A percentile compares a stretch with the other conserved stretches of the same genome.
These are phyloP conservation scores for Plebejus anna DNA, from an alignment of 2,888 invertebrate genomes.

Conservation along the genomic window DNA sequence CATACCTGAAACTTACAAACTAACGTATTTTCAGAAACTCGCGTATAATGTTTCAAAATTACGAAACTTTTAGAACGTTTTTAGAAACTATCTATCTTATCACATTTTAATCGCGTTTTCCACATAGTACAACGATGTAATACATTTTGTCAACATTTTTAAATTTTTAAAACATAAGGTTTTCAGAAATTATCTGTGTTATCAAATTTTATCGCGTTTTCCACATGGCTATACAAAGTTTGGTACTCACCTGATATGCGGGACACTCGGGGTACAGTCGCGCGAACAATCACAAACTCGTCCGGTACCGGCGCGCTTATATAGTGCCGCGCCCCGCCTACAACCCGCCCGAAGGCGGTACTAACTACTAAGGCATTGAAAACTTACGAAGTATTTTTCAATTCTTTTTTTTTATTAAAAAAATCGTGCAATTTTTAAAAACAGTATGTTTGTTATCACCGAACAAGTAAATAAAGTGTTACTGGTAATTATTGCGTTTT, in stretches of 20 bases:
- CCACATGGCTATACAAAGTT: constrained; percentile 1
- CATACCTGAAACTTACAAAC: too few relatives aligned
- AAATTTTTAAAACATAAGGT: too few relatives aligned
- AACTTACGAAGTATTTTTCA: constrained; percentile 45
- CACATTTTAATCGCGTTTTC: constrained; percentile 14
- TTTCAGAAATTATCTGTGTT: too few relatives aligned
- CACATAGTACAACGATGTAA: constrained; percentile 40
- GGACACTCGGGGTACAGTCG: constrained; percentile 51
- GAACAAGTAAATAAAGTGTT: neutral
- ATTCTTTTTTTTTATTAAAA: constrained; percentile 32
- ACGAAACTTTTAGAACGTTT: neutral
- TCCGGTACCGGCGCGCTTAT: constrained; percentile 64
- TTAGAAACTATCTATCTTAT: neutral
- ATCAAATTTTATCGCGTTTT: constrained; percentile 31
- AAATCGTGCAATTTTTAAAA: too few relatives aligned
- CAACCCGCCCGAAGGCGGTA: constrained; percentile 63
- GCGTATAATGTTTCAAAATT: neutral
- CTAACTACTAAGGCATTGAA: constrained; percentile 49
- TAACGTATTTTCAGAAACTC: too few relatives aligned
- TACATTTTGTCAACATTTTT: neutral
- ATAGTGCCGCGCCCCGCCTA: constrained; percentile 71
- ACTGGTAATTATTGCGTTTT: too few relatives aligned
- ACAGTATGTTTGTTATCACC: neutral
- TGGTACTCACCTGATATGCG: constrained; percentile 39
- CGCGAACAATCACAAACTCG: constrained; percentile 71